Evolutionary conservation across 2,888 invertebrate genomes (phyloP), one percentile per base, ranked within the genome.

Genomic region (Steinernema hermaphroditum): DNA sequence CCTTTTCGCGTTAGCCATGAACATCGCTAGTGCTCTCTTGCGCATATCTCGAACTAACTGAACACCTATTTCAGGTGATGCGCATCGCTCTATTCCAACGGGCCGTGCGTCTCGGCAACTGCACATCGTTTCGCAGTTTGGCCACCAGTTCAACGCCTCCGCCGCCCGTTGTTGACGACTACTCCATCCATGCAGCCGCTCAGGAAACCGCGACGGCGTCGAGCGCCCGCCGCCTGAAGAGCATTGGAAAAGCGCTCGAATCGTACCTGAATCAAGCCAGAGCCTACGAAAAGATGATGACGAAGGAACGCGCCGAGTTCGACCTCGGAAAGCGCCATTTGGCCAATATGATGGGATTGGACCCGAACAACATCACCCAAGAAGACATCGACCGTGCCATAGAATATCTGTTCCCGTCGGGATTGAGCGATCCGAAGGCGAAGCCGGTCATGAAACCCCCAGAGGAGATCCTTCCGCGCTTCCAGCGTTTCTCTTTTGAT

Each of bases 301-400:
- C 72, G 57, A 69, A 73, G 68, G 80, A 78, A 69, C 76, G 81
- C 69, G 87, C 90, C 14, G 93, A 95, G 84, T 98, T 91, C 87
- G 92, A 93, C 87, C 91, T 94, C 84, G 98, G 98, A 19, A 94
- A 93, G 87, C 90, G 96, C 41, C 96, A 98, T 89, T 90, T 98
- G 77, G 97, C 98, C 0, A 96, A 96, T 87, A 98, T 98, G 91
- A 98, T 98, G 97, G 96, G 96, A 0, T 92, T 92, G 87, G 92
- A 96, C 89, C 72, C 77, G 69, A 50, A 57, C 43, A 62, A 34
- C 24, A 69, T 77, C 37, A 75, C 49, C n/a, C 73, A 44, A 92
- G 0, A 73, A 1, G 75, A 80, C 50, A 75, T 80, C 34, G 75
- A 79, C 87, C 93, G 93, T 86, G 93, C 96, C 1, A 93, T 98